Conservation (phyloP, 1,140 invertebrate genomes). For the Heliconius hermathena region DNA sequence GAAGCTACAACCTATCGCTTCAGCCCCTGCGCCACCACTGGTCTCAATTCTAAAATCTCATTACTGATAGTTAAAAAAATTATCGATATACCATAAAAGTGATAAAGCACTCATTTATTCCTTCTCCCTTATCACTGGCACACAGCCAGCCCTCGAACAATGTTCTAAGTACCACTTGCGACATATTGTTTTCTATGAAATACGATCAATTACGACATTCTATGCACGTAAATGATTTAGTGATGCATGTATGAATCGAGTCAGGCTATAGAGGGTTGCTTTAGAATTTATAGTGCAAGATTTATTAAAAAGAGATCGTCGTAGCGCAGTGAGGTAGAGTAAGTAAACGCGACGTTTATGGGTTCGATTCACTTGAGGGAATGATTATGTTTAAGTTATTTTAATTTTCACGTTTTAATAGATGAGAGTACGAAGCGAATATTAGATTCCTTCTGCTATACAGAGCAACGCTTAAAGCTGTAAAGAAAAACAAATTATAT, state of each 20-base stretch:
- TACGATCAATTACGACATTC: not conserved
- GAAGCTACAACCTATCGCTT: not conserved
- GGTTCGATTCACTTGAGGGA: too few relatives aligned
- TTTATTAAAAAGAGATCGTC: not conserved
- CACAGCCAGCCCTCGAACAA: not conserved
- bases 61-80: too few relatives aligned
- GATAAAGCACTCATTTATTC: not conserved
- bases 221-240: not conserved
- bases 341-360: too few relatives aligned
- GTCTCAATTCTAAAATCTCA: too few relatives aligned
- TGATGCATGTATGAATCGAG: not conserved
- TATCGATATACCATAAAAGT: not conserved
- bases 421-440: too few relatives aligned
- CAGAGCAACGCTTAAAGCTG: too few relatives aligned
- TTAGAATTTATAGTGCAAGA: not conserved
- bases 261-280: not conserved
- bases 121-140: not conserved
- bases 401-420: too few relatives aligned
- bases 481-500: too few relatives aligned
- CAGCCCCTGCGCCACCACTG: too few relatives aligned
- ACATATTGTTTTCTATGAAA: constrained; percentile 6
- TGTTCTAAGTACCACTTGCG: not conserved
- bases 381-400: too few relatives aligned
- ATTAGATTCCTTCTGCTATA: too few relatives aligned
- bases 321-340: too few relatives aligned